Evolutionary conservation across 2,888 invertebrate genomes (phyloP), one percentile per base, ranked within the genome.

Genomic region (Drosophila lacicola): DNA sequence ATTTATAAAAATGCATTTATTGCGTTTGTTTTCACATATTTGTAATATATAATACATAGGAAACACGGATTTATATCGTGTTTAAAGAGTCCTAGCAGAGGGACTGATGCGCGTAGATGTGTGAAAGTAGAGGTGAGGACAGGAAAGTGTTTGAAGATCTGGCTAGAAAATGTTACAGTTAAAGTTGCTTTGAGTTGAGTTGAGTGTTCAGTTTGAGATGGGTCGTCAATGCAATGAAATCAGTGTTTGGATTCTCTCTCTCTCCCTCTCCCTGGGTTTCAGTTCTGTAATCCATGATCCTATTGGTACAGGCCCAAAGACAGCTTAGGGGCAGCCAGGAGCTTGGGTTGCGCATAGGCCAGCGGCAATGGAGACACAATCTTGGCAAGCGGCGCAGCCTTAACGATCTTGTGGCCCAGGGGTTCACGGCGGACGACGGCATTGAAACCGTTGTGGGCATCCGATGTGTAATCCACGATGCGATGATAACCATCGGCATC

Each of bases 401-500:
- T 91, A 4, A 90, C 70, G 10, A 92, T 89, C 78, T 92, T 91
- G 0, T 92, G 92, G 3, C 90, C 92, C 21, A 92, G 89, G 1
- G 93, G 93, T 78, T 94, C 94, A 67, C 93, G 94, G 71, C 93
- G 93, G 4, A 94, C 94, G 37, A 94, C 92, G 29, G 94, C 94
- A 83, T 94, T 94, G 91, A 94, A 94, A 54, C 94, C 94, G 70
- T 93, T 93, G 77, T 93, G 93, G 29, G 93, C 92, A 88, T 94
- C 94, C 46, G 94, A 93, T 49, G 93, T 93, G 86, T 94, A 94
- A 72, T 94, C 93, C 42, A 94, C 94, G 47, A 92, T 93, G 67
- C 94, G 92, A 72, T 93, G 92, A 71, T 91, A 93, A 36, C 94
- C 94, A 90, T 94, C 94, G 70, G 94, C 89, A 82, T 94, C 94